Evolutionary conservation across 2,113 vertebrate species (phyloP), one percentile per base, ranked within the genome.

Genomic region (Rhinolophus sinicus): DNA sequence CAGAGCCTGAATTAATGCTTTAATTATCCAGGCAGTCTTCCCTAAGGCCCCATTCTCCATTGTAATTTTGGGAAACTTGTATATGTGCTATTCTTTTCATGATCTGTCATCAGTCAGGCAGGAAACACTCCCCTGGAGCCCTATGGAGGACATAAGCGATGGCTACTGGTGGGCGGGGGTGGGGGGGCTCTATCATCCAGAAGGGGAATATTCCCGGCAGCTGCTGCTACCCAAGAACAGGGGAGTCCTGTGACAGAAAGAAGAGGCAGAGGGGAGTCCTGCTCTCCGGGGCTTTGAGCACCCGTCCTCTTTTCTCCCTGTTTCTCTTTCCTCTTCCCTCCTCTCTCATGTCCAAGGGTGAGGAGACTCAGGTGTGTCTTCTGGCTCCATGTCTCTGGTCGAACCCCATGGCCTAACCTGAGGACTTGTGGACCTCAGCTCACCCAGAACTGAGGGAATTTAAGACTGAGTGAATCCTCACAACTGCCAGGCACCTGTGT

Each of bases 1-100:
- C 92, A 78, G 90, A 82, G 88, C 30, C 62, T 98, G 97, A 98
- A 98, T 98, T 97, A 98, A 98, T 98, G 98, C 40, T 98, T 98
- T 98, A 94, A 98, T 98, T 98, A 98, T 90, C 88, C 58, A 3
- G 8, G 73, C 86, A 92, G 97, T 70, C 96, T 96, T 94, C 98
- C 98, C 96, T 1, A 65, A 95, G 97, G 96, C 96, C 83, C 65
- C 54, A 84, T 87, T 98, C 81, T 97, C 98, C 77, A 44, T 97
- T 98, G 96, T 97, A 94, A 98, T 97, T 95, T 98, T 88, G 93
- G 88, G 93, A 97, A 93, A 81, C 88, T 96, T 69, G n/a, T 1
- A 0, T 24, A 21, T 40, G 58, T 0, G 2, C 69, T 96, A 69
- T 84, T 12, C 21, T 69, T 91, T 75, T 92, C 54, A 54, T 24